A percentile compares a stretch with the other conserved stretches of the same genome.
These are phyloP conservation scores for Machaerirhynchus nigripectus DNA, from an alignment of 2,113 vertebrate species.

Conservation along the genomic window DNA sequence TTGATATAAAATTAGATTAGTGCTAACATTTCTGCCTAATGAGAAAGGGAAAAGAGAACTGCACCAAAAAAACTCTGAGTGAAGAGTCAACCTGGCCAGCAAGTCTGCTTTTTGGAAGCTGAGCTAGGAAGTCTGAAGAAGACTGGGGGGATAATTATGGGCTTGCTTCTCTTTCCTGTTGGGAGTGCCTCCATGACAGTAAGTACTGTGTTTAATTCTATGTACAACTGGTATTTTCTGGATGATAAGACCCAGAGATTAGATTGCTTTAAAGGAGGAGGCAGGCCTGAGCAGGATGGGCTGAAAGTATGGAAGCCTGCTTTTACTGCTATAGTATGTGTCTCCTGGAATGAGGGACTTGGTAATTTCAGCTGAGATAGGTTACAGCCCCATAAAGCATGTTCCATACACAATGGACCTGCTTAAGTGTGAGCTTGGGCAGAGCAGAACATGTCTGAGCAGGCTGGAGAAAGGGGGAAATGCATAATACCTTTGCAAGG, in stretches of 20 bases:
- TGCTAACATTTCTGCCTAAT: not conserved
- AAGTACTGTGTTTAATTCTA: not conserved
- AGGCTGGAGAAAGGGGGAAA: not conserved
- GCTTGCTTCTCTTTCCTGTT: constrained; percentile 4
- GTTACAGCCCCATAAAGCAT: not conserved
- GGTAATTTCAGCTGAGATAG: not conserved
- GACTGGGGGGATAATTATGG: not conserved
- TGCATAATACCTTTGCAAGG: not conserved
- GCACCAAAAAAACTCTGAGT: not conserved
- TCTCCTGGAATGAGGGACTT: not conserved
- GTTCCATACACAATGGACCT: not conserved
- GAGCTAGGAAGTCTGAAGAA: not conserved
- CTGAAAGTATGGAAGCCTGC: not conserved
- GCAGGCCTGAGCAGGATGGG: not conserved
- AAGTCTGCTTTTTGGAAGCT: not conserved
- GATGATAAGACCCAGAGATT: not conserved
- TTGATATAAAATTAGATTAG: not conserved
- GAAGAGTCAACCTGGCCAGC: not conserved
- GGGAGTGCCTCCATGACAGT: constrained; percentile 1
- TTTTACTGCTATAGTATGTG: not conserved
- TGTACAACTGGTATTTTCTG: not conserved
- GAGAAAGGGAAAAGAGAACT: not conserved
- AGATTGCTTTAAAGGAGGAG: not conserved
- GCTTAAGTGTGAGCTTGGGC: not conserved
- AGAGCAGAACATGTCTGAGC: not conserved